Percentiles rank a stretch among this genome's conserved stretches.
Conservation (phyloP, 2,888 invertebrate species). For the Drosophila acutilabella region DNA sequence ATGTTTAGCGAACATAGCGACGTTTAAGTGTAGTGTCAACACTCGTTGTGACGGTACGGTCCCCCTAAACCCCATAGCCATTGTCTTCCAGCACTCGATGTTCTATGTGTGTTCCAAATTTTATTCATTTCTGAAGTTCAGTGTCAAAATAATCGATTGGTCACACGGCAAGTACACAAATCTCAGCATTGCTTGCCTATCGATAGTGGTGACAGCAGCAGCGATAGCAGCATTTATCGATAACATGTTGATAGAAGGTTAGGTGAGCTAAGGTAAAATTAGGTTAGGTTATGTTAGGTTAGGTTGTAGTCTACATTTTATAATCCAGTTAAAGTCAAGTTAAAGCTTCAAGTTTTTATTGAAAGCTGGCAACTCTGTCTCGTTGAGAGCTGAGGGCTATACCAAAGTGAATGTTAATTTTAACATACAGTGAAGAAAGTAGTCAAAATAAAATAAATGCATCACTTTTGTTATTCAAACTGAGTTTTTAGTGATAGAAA, state of each 20-base stretch:
- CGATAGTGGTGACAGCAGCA: background rate
- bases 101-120: conserved; percentile 28
- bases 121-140: background rate
- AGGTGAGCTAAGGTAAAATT: too few relatives aligned
- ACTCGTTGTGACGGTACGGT: background rate
- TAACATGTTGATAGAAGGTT: background rate
- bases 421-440: too few relatives aligned
- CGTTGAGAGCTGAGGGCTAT: too few relatives aligned
- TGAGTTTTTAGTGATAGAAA: too few relatives aligned
- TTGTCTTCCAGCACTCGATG: conserved; percentile 38
- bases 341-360: background rate
- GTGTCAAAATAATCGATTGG: conserved; percentile 22
- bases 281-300: too few relatives aligned
- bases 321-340: too few relatives aligned
- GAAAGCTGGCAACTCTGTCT: background rate
- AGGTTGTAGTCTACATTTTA: too few relatives aligned
- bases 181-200: conserved; percentile 11
- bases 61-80: background rate
- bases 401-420: too few relatives aligned
- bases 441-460: too few relatives aligned
- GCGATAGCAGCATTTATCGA: background rate
- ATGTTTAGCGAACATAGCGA: conserved; percentile 11
- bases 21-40: conserved; percentile 18
- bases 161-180: conserved; percentile 9
- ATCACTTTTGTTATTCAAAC: too few relatives aligned